Conservation (phyloP, 1,140 invertebrate species). For the Trichonephila inaurata region DNA sequence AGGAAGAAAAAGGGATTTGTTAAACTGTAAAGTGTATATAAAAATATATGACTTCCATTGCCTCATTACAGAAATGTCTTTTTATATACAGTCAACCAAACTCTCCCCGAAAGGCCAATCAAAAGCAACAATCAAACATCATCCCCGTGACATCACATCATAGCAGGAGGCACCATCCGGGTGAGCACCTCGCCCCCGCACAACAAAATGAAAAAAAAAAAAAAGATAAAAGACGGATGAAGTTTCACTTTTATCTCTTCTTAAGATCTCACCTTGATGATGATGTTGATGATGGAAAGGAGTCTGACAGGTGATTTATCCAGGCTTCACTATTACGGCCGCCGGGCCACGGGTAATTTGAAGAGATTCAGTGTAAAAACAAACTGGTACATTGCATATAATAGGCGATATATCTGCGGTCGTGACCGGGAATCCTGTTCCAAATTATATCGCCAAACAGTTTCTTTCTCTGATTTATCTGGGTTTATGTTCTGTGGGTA, state of each 20-base stretch:
- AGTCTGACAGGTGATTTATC: conserved; percentile 43
- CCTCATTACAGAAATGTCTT: neutral
- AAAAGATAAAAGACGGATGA: conserved; percentile 27
- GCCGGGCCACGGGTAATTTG: conserved; percentile 4
- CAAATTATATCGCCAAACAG: neutral
- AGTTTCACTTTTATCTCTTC: conserved; percentile 23
- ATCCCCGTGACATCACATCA: neutral
- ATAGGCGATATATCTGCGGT: neutral
- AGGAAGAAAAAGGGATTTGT: too few relatives aligned
- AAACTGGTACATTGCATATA: conserved; percentile 34
- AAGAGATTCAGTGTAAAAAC: conserved; percentile 23
- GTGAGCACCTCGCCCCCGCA: conserved; percentile 23
- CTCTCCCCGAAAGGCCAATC: neutral
- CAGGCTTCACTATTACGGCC: neutral
- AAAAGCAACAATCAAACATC: neutral
- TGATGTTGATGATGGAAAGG: conserved; percentile 49
- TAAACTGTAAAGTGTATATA: too few relatives aligned
- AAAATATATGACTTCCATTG: neutral
- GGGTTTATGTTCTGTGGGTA: neutral
- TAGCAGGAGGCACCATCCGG: neutral
- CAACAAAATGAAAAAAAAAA: too few relatives aligned
- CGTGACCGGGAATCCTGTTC: conserved; percentile 10
- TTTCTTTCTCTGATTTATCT: neutral
- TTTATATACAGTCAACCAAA: neutral
- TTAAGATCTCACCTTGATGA: conserved; percentile 32